A percentile compares a stretch with the other conserved stretches of the same genome.
Evolutionary conservation across 2,113 vertebrate species (phyloP).

Genomic region (Lophius piscatorius): DNA sequence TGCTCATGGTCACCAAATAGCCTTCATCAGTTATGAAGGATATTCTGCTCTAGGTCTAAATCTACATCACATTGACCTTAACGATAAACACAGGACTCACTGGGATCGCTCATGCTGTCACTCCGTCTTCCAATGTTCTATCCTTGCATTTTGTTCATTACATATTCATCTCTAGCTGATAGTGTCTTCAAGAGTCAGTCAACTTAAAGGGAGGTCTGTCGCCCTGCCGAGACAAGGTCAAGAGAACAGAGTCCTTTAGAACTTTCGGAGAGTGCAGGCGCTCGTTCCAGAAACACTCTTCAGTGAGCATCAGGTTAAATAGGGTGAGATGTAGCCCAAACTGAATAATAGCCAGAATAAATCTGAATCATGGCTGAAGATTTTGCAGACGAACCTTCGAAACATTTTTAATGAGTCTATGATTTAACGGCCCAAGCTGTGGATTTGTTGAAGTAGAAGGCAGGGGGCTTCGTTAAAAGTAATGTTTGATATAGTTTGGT

Average conservation of each 20-base stretch:
- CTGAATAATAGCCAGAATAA: neutral
- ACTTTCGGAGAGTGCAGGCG: conserved; percentile 2
- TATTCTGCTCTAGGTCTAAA: too few species aligned
- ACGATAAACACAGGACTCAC: conserved; percentile 13
- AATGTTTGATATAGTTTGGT: too few species aligned
- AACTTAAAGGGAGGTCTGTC: conserved; percentile 20
- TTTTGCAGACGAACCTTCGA: neutral
- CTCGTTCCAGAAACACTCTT: too few species aligned
- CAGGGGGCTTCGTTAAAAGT: too few species aligned
- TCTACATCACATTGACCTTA: conserved; percentile 36
- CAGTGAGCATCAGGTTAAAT: too few species aligned
- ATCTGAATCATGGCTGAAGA: too few species aligned
- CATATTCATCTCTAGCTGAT: conserved; percentile 41
- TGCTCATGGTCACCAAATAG: neutral
- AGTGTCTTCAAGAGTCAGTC: conserved; percentile 26
- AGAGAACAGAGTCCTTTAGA: conserved; percentile 16
- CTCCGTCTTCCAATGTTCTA: conserved; percentile 19
- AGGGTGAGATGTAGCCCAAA: too few species aligned
- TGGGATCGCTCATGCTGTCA: conserved; percentile 7
- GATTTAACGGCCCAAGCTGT: too few species aligned
- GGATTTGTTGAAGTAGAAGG: too few species aligned
- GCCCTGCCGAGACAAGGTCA: conserved; percentile 21
- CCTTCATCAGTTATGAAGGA: conserved; percentile 1
- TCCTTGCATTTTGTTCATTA: conserved; percentile 28
- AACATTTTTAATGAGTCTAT: too few species aligned